Evolutionary conservation across 2,113 vertebrate species (phyloP).

Genomic region (Rhynchomys soricoides): DNA sequence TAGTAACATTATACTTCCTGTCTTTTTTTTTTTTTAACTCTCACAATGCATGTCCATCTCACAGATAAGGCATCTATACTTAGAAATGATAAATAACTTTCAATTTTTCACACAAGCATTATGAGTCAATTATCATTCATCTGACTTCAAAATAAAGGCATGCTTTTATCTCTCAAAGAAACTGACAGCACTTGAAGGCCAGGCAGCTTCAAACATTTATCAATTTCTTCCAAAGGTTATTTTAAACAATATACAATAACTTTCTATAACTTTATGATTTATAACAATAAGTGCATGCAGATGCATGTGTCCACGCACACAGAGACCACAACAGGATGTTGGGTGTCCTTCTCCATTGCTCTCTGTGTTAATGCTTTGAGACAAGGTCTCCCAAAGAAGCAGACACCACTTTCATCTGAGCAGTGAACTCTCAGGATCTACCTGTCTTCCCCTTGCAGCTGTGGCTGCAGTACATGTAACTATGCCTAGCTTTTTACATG

Average conservation of each 20-base stretch:
- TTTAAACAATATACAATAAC: background rate
- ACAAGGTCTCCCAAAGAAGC: background rate
- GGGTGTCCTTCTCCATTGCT: background rate
- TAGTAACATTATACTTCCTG: background rate
- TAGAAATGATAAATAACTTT: background rate
- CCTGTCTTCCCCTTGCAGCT: background rate
- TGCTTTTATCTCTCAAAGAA: background rate
- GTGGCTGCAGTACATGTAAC: background rate
- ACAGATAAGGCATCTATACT: background rate
- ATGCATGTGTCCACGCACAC: background rate
- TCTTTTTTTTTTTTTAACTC: background rate
- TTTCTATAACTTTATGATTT: background rate
- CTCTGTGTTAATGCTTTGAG: background rate
- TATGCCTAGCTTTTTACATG: background rate
- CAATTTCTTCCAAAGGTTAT: background rate
- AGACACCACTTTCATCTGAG: background rate
- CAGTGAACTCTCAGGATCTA: background rate
- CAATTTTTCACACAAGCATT: background rate
- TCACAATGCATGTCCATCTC: background rate
- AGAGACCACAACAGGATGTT: background rate
- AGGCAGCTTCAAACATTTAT: background rate
- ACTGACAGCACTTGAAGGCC: background rate
- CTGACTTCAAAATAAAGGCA: background rate
- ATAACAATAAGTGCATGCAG: background rate
- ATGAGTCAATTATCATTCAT: too few relatives aligned